Evolutionary conservation across 2,113 vertebrate species (phyloP).

Genomic region (Rhea americana): DNA sequence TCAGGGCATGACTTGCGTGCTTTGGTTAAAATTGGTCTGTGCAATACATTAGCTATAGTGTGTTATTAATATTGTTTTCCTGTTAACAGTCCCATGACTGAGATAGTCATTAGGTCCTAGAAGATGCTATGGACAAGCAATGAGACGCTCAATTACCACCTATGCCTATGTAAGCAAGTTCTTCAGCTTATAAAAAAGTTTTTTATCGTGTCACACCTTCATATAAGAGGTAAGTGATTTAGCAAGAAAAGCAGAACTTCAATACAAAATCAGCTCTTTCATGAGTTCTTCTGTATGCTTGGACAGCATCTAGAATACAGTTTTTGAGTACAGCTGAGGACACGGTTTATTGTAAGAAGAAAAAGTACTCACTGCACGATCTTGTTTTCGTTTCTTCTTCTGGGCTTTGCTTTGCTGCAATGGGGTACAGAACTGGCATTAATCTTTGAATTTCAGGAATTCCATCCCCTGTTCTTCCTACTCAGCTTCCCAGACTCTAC

Average conservation of each 20-base stretch:
- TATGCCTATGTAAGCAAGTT: neutral
- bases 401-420: slow-evolving; percentile 87
- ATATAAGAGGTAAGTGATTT: neutral
- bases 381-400: slow-evolving; percentile 95
- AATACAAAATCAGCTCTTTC: neutral
- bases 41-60: neutral
- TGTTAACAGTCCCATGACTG: neutral
- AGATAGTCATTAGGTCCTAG: neutral
- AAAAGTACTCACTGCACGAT: slow-evolving; percentile 85
- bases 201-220: neutral
- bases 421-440: slow-evolving; percentile 4
- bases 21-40: neutral
- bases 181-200: neutral
- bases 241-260: neutral
- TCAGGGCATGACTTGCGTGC: neutral
- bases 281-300: neutral
- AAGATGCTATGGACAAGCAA: neutral
- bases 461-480: neutral
- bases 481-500: neutral
- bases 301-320: neutral
- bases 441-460: slow-evolving; percentile 1
- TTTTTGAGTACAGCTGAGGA: neutral
- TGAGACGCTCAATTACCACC: neutral
- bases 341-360: neutral
- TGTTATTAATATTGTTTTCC: neutral